These are phyloP conservation scores for Myiothlypis coronata DNA, from an alignment of 2,797 vertebrate genomes.

Conservation along the genomic window DNA sequence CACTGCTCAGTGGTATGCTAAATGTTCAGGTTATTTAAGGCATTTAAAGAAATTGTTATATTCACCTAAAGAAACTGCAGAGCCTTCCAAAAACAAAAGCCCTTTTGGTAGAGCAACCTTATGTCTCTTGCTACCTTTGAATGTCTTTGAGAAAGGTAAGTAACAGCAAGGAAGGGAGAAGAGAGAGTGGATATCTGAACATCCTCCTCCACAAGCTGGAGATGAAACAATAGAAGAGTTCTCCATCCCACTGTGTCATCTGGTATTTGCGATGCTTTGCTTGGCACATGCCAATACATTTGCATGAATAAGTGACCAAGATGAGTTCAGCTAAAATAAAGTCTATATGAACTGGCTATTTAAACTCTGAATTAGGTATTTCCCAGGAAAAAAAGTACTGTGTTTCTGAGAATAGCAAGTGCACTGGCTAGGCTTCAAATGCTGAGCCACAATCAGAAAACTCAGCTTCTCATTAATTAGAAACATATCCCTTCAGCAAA, in stretches of 20 bases:
- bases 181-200: neutral
- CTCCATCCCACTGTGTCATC: rapidly evolving
- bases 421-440: neutral
- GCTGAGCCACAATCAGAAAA: neutral
- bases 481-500: neutral
- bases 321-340: neutral
- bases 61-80: neutral
- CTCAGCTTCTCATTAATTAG: neutral
- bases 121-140: neutral
- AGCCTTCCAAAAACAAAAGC: neutral
- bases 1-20: neutral
- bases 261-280: neutral
- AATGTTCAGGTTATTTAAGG: neutral
- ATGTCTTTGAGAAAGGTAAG: neutral
- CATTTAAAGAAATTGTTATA: neutral
- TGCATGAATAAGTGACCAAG: neutral
- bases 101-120: neutral
- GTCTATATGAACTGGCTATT: neutral
- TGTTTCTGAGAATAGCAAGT: neutral
- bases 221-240: neutral
- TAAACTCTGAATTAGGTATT: neutral
- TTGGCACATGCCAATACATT: neutral
- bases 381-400: neutral
- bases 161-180: neutral
- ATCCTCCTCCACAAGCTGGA: neutral